Conservation (phyloP, 2,113 vertebrate species). For the Callionymus lyra region DNA sequence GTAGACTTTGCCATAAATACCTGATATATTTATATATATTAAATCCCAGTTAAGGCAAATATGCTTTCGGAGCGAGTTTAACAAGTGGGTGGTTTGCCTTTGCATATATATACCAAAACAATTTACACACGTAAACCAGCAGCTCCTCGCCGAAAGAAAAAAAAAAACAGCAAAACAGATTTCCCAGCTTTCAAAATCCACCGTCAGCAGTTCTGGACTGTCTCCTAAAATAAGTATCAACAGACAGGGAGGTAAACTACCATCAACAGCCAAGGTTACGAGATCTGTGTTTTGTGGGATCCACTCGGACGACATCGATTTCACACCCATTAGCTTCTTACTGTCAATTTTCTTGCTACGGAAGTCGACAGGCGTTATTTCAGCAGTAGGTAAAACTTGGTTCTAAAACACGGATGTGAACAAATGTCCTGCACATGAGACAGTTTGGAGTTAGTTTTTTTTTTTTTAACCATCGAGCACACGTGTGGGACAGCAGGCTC, state of each 20-base stretch:
- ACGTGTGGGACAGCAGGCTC: conserved; percentile 18
- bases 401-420: conserved; percentile 40
- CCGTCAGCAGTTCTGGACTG: no score
- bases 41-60: conserved; percentile 61
- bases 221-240: conserved; percentile 41
- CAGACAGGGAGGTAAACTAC: conserved; percentile 8
- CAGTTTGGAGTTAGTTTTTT: conserved; percentile 24
- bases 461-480: conserved; percentile 38
- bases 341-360: conserved; percentile 32
- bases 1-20: conserved; percentile 65
- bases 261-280: no score
- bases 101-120: conserved; percentile 59
- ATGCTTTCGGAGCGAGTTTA: conserved; percentile 45
- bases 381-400: no score
- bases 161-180: not conserved
- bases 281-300: conserved; percentile 35
- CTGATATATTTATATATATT: conserved; percentile 51
- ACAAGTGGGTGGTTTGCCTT: conserved; percentile 28
- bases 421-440: conserved; percentile 36
- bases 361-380: conserved; percentile 33
- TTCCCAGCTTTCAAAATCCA: no score
- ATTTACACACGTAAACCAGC: conserved; percentile 4
- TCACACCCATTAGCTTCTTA: conserved; percentile 38
- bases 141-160: conserved; percentile 30
- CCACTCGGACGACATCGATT: conserved; percentile 55